These are phyloP conservation scores for Achlya flavicornis DNA, from an alignment of 2,888 invertebrate species.

Conservation along the genomic window DNA sequence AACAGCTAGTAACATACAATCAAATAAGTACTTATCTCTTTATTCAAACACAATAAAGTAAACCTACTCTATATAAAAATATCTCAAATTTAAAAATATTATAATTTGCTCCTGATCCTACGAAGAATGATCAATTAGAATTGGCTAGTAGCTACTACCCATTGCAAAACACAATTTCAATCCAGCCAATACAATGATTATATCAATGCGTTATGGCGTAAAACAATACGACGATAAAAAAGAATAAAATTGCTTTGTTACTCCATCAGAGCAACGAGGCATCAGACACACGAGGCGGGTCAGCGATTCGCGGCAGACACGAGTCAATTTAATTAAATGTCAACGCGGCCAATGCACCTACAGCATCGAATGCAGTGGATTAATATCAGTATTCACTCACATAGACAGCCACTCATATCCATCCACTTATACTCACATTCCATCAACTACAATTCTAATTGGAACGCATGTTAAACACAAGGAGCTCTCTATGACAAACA, in stretches of 20 bases:
- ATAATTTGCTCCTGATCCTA: too few relatives aligned
- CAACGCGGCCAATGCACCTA: conserved; percentile 65
- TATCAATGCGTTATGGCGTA: not conserved
- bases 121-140: too few relatives aligned
- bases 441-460: conserved; percentile 25
- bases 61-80: too few relatives aligned
- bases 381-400: conserved; percentile 57
- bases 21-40: too few relatives aligned
- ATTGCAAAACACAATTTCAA: not conserved
- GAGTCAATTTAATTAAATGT: conserved; percentile 76
- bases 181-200: not conserved
- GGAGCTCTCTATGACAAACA: conserved; percentile 15
- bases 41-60: too few relatives aligned
- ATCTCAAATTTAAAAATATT: too few relatives aligned
- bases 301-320: conserved; percentile 57
- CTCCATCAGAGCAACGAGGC: conserved; percentile 3
- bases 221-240: not conserved
- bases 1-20: too few relatives aligned
- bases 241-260: not conserved
- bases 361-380: conserved; percentile 51
- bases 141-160: too few relatives aligned
- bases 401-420: conserved; percentile 45
- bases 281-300: conserved; percentile 40
- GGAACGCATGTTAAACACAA: conserved; percentile 17
- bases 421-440: conserved; percentile 37